Evolutionary conservation across 2,888 invertebrate genomes (phyloP).

Genomic region (Brenthis daphne): DNA sequence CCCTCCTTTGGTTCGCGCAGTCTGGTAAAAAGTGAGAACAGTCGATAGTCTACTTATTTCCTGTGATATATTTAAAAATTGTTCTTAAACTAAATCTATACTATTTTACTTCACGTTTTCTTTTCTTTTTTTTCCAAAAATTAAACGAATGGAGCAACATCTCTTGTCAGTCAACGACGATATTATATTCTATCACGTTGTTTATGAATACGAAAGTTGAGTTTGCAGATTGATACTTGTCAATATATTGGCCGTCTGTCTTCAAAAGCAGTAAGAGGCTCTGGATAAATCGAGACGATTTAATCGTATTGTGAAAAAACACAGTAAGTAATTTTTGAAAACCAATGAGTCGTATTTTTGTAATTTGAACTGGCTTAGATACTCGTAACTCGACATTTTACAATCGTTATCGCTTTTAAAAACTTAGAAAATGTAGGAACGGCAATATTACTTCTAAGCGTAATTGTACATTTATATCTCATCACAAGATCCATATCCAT

Average conservation of each 20-base stretch:
- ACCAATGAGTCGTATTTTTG: too few species aligned
- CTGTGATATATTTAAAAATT: background rate
- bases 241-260: slow-evolving; percentile 40
- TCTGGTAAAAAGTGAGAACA: too few species aligned
- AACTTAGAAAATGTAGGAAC: too few species aligned
- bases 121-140: slow-evolving; percentile 7
- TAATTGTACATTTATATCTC: too few species aligned
- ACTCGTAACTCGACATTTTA: too few species aligned
- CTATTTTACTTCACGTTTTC: background rate
- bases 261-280: slow-evolving; percentile 42
- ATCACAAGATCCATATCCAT: too few species aligned
- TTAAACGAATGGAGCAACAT: slow-evolving; percentile 29
- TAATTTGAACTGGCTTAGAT: too few species aligned
- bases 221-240: slow-evolving; percentile 35
- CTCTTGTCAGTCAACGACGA: slow-evolving; percentile 40
- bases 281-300: slow-evolving; percentile 38
- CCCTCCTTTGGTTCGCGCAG: too few species aligned
- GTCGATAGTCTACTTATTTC: background rate
- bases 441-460: too few species aligned
- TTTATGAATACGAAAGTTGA: slow-evolving; percentile 34
- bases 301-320: slow-evolving; percentile 2
- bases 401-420: too few species aligned
- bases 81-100: too few species aligned
- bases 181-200: slow-evolving; percentile 39
- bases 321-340: too few species aligned